Evolutionary conservation across 2,113 vertebrate species (phyloP).

Genomic region (Bufo bufo): DNA sequence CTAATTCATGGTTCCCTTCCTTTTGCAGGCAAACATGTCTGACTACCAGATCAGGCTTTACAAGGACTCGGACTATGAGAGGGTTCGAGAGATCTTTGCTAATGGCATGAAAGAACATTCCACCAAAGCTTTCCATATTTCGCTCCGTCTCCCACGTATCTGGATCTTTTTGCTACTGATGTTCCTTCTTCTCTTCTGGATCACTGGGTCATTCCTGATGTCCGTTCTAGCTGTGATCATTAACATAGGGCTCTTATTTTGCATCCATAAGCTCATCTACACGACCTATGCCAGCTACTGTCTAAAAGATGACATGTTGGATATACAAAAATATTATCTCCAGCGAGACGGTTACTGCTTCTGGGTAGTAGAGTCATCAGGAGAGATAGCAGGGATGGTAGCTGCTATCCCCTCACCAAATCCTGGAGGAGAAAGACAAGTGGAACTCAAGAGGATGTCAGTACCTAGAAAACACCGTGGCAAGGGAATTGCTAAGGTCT

Average conservation of each 20-base stretch:
- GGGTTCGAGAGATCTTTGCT: slow-evolving; percentile 30
- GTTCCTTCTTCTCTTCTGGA: neutral
- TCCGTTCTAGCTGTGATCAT: neutral
- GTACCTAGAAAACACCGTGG: slow-evolving; percentile 63
- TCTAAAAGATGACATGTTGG: slow-evolving; percentile 55
- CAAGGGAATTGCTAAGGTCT: slow-evolving; percentile 64
- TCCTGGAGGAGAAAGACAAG: slow-evolving; percentile 29
- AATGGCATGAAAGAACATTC: slow-evolving; percentile 58
- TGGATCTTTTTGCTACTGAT: slow-evolving; percentile 49
- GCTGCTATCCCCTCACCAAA: accelerated
- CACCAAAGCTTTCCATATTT: accelerated
- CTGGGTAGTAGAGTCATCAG: slow-evolving; percentile 61
- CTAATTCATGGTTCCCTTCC: neutral
- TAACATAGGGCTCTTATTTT: neutral
- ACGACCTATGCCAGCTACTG: neutral
- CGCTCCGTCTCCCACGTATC: accelerated
- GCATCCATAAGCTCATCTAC: neutral
- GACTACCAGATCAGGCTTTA: slow-evolving; percentile 63
- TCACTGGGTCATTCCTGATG: slow-evolving; percentile 16
- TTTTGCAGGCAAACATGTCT: slow-evolving; percentile 48
- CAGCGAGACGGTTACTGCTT: slow-evolving; percentile 54
- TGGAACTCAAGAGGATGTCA: slow-evolving; percentile 65
- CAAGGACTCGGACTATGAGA: slow-evolving; percentile 60
- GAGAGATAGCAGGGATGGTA: slow-evolving; percentile 63
- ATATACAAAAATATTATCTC: slow-evolving; percentile 57